Conservation (phyloP, 2,113 vertebrate species). For the Puntigrus tetrazona region DNA sequence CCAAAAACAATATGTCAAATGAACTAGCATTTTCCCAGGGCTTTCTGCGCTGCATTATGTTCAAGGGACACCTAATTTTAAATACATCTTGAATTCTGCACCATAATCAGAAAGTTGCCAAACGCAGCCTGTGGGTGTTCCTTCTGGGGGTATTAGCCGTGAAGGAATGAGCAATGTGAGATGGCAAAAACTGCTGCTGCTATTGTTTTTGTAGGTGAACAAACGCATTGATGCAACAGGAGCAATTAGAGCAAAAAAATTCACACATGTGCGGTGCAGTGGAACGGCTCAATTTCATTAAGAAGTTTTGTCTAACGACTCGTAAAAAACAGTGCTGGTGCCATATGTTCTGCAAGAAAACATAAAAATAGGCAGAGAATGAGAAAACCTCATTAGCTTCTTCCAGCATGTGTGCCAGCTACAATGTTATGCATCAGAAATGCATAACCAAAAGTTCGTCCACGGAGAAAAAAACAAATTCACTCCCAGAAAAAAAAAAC, state of each 20-base stretch:
- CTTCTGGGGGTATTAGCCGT: conserved; percentile 1
- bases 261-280: conserved; percentile 36
- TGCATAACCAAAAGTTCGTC: background rate
- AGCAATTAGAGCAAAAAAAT: conserved; percentile 17
- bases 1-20: background rate
- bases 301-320: conserved; percentile 60
- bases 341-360: conserved; percentile 58
- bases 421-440: conserved; percentile 7
- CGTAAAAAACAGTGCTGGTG: conserved; percentile 50
- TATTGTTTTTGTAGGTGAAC: conserved; percentile 43
- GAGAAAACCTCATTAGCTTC: conserved; percentile 15
- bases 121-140: background rate
- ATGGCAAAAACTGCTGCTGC: conserved; percentile 34
- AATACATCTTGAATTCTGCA: conserved; percentile 9
- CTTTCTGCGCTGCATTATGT: background rate
- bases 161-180: background rate
- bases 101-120: conserved; percentile 18
- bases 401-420: conserved; percentile 19
- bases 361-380: background rate
- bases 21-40: background rate
- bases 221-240: conserved; percentile 14
- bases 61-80: background rate
- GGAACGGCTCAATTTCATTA: conserved; percentile 54
- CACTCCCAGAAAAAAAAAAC: too few species aligned
- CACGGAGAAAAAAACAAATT: background rate